phyloP scores from a whole-genome alignment of 2,797 vertebrate species.

The Cheirogaleus major region DNA sequence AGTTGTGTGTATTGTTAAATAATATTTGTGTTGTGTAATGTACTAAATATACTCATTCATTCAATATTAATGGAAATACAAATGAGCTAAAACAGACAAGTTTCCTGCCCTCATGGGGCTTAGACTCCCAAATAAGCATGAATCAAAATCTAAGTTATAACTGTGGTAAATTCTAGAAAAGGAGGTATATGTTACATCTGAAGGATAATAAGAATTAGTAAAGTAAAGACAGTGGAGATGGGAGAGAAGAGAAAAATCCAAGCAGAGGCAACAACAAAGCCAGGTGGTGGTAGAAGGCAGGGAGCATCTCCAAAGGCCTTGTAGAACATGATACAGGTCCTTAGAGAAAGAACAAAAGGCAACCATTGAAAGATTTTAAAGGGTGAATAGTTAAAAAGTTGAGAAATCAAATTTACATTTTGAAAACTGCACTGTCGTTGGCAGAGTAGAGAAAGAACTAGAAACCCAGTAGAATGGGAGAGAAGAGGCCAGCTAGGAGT shows the following conservation, averaged over 20 bases:
- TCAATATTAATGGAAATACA: neutral
- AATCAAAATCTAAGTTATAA: conserved; percentile 1
- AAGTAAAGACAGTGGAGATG: neutral
- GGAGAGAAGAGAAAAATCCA: neutral
- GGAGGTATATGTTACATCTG: neutral
- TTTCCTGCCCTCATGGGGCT: neutral
- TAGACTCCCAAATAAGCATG: neutral
- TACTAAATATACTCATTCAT: neutral
- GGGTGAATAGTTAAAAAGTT: neutral
- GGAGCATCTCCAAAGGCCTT: neutral
- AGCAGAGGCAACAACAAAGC: neutral
- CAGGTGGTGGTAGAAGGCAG: neutral
- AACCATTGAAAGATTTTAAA: neutral
- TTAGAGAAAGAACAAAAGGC: neutral
- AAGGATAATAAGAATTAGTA: neutral
- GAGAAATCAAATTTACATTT: neutral
- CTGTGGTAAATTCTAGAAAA: neutral
- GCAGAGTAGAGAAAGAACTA: neutral
- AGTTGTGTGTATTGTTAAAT: neutral
- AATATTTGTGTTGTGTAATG: neutral
- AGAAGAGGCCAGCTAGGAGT: neutral
- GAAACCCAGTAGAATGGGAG: neutral
- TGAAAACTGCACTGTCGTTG: neutral
- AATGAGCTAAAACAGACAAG: neutral
- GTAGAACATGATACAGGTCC: neutral